Conservation (phyloP, 2,113 vertebrate species). For the Gobius niger region DNA sequence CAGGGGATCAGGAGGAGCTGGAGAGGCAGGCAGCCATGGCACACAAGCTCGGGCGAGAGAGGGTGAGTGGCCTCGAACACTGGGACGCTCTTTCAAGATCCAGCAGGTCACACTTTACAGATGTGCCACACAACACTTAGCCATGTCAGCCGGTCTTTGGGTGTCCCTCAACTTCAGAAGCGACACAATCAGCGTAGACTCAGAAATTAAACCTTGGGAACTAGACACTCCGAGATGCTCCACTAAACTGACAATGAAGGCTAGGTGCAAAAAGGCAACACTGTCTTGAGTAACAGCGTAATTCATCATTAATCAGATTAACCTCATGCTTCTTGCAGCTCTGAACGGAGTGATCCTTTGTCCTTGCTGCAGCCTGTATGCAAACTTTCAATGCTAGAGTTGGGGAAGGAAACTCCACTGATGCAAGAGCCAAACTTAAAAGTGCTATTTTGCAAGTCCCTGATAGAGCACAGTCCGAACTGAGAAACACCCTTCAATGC, state of each 20-base stretch:
- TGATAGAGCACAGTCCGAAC: slow-evolving; percentile 53
- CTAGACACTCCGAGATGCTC: neutral
- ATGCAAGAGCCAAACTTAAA: slow-evolving; percentile 52
- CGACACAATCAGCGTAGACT: neutral
- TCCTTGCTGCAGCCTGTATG: neutral
- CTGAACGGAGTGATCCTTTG: slow-evolving; percentile 1
- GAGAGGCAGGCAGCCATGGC: slow-evolving; percentile 60
- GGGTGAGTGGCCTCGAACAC: slow-evolving; percentile 63
- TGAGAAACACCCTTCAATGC: slow-evolving; percentile 29
- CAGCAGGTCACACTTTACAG: slow-evolving; percentile 22
- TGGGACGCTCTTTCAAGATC: slow-evolving; percentile 21
- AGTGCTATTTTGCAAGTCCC: slow-evolving; percentile 50
- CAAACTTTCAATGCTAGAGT: neutral
- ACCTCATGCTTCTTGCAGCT: slow-evolving; percentile 12
- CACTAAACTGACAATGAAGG: slow-evolving; percentile 11
- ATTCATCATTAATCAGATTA: slow-evolving; percentile 36
- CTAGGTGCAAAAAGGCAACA: slow-evolving; percentile 11
- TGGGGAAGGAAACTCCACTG: slow-evolving; percentile 22
- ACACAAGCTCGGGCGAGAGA: slow-evolving; percentile 65
- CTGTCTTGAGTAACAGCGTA: slow-evolving; percentile 16
- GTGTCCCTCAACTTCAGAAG: neutral
- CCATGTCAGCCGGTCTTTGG: slow-evolving; percentile 14
- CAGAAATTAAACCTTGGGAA: neutral
- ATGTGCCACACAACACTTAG: slow-evolving; percentile 8
- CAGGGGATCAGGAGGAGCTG: slow-evolving; percentile 49